Evolutionary conservation across 1,140 invertebrate species (phyloP).

Genomic region (Colletes latitarsis): DNA sequence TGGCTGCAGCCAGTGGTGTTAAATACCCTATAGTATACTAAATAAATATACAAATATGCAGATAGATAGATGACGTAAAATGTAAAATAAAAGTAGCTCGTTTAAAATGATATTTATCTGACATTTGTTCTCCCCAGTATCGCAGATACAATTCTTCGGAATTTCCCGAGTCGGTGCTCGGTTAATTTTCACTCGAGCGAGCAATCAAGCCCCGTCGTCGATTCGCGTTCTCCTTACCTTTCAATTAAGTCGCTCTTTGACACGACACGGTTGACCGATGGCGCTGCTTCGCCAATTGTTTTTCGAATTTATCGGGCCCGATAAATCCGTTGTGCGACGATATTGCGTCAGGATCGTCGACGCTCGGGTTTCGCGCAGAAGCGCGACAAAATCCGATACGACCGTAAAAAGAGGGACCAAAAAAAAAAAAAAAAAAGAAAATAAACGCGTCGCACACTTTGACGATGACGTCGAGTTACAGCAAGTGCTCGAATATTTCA

Average conservation of each 20-base stretch:
- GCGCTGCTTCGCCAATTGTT: neutral
- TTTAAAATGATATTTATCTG: too few species aligned
- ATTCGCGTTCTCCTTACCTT: too few species aligned
- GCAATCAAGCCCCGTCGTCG: too few species aligned
- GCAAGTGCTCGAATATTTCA: constrained; percentile 51
- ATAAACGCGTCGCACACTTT: constrained; percentile 7
- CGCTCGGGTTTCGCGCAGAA: neutral
- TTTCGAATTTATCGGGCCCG: neutral
- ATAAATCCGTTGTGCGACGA: neutral
- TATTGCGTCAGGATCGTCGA: neutral
- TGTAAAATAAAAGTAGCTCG: too few species aligned
- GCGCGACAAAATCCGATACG: constrained; percentile 20
- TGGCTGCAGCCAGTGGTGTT: too few species aligned
- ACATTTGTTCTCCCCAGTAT: too few species aligned
- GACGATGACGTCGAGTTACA: constrained; percentile 41
- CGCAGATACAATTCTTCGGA: too few species aligned
- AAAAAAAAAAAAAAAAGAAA: neutral
- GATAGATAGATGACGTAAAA: too few species aligned
- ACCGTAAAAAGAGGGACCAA: neutral
- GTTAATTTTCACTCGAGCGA: too few species aligned
- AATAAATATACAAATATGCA: too few species aligned
- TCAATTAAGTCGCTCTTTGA: neutral
- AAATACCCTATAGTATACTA: too few species aligned
- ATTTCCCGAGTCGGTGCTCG: too few species aligned
- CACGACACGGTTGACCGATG: neutral